Percentiles rank a stretch among this genome's conserved stretches.
These are phyloP conservation scores for Eupithecia tripunctaria DNA, from an alignment of 2,888 invertebrate genomes.

Conservation along the genomic window DNA sequence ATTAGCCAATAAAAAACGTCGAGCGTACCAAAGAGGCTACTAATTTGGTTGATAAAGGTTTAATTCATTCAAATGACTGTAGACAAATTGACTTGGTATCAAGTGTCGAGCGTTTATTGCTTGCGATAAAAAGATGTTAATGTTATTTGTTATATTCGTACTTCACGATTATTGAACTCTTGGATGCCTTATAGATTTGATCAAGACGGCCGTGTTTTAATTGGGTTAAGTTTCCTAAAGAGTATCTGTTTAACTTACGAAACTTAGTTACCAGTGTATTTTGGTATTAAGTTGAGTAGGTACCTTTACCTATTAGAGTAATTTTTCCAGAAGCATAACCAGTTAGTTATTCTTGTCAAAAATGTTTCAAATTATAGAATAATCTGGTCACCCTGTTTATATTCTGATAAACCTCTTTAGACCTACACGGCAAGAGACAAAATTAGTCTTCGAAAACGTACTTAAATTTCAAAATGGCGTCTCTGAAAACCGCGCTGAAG, in stretches of 20 bases:
- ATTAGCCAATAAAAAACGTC: not conserved
- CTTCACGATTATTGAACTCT: slow-evolving; percentile 3
- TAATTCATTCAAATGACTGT: slow-evolving; percentile 1
- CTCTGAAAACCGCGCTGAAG: slow-evolving; percentile 5
- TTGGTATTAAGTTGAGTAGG: not conserved
- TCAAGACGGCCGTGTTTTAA: not conserved
- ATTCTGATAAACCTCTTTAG: not conserved
- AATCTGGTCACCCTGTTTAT: not conserved
- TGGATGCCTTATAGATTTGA: not conserved
- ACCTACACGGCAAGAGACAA: not conserved
- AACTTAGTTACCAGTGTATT: not conserved
- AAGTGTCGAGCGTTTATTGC: not conserved
- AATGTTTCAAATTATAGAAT: not conserved
- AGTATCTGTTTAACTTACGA: not conserved
- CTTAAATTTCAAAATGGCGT: slow-evolving; percentile 15
- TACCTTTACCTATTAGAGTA: not conserved
- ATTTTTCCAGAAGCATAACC: not conserved
- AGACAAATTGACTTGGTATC: slow-evolving; percentile 3
- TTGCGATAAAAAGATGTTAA: not conserved
- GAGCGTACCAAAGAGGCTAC: not conserved
- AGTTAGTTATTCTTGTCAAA: not conserved
- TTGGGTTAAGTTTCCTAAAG: not conserved
- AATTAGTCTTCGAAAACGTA: not conserved
- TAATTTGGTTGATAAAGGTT: slow-evolving; percentile 7
- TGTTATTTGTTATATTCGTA: not conserved